Conservation (phyloP, 30 jellyfish, hydroid and myxozoan species). For the Nemopilema nomurai region DNA sequence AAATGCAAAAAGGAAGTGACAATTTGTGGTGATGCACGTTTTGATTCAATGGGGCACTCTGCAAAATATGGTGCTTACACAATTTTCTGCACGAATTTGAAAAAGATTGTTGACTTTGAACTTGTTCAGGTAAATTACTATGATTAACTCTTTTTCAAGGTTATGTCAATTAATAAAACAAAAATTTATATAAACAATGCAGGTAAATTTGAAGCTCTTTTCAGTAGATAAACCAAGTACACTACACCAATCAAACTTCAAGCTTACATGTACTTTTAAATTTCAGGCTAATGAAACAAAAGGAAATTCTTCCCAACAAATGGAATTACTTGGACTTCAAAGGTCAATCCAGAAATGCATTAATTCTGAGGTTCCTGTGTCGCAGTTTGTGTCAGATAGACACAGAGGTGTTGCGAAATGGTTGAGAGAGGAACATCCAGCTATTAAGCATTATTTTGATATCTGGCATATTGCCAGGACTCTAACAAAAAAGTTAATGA, state of each 20-base stretch:
- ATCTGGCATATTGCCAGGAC: constrained; percentile 50
- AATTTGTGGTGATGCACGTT: too few species aligned
- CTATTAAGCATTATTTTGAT: constrained; percentile 17
- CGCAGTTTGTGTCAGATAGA: constrained; percentile 17
- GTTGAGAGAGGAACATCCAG: constrained; percentile 7
- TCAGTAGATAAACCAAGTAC: not conserved
- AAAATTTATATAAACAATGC: not conserved
- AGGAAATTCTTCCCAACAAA: not conserved
- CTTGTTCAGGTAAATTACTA: too few species aligned
- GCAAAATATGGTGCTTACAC: too few species aligned
- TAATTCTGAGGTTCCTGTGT: not conserved
- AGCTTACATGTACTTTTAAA: not conserved
- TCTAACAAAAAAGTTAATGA: constrained; percentile 7
- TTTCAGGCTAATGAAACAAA: constrained; percentile 23
- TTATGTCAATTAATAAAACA: not conserved
- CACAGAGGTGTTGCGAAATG: constrained; percentile 32
- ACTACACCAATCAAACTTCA: not conserved
- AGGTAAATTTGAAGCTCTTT: not conserved
- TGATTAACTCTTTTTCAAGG: too few species aligned
- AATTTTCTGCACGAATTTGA: too few species aligned
- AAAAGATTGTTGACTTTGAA: too few species aligned
- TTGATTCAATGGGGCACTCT: too few species aligned
- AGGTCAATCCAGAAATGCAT: not conserved
- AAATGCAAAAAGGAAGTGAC: too few species aligned
- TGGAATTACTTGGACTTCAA: constrained; percentile 35